phyloP scores from a whole-genome alignment of 92 coral and sea anemone genomes.

The Zoanthus solanderi region DNA sequence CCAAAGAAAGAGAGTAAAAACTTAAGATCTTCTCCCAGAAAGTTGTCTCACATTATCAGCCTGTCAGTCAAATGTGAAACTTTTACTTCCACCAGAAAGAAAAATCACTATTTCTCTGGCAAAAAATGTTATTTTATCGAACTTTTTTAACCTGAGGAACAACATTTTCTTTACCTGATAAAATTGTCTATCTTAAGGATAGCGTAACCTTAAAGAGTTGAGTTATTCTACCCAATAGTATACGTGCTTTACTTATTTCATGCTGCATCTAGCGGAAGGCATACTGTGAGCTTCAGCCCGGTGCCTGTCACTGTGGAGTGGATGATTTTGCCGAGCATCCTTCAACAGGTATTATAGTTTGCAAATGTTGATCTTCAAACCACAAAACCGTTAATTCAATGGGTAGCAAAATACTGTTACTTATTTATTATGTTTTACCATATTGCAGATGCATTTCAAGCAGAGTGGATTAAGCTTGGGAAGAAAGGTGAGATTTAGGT shows the following conservation, averaged over 20 bases:
- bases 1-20: no score
- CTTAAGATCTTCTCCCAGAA: no score
- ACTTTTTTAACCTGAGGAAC: no score
- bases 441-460: conserved; percentile 79
- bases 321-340: conserved; percentile 71
- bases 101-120: no score
- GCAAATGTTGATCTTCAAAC: no score
- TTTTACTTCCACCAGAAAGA: no score
- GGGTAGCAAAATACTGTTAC: not conserved
- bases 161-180: no score
- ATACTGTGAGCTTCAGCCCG: conserved; percentile 77
- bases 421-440: not conserved
- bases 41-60: no score
- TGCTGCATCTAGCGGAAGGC: conserved; percentile 58
- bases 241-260: not conserved
- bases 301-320: conserved; percentile 80
- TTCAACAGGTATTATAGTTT: conserved; percentile 46
- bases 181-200: no score
- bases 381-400: not conserved
- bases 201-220: no score
- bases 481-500: conserved; percentile 67
- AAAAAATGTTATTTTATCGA: no score
- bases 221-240: not conserved
- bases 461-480: conserved; percentile 92
- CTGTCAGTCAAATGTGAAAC: no score